phyloP scores from a whole-genome alignment of 2,797 vertebrate species.

The Aeoliscus strigatus region DNA sequence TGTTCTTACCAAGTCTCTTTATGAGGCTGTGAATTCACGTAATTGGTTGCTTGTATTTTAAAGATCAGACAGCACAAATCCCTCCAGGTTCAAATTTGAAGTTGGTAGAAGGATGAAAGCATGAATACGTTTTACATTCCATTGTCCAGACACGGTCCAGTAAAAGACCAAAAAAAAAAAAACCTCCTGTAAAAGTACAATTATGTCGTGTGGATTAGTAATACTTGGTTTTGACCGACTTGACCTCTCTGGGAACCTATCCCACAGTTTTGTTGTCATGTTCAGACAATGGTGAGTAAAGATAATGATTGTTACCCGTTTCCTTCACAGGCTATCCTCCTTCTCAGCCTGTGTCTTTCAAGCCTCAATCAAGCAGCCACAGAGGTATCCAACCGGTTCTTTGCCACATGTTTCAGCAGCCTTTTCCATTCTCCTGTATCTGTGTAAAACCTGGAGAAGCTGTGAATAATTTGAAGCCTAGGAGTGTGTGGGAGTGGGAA shows the following conservation, averaged over 20 bases:
- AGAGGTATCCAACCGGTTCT: slow-evolving; percentile 58
- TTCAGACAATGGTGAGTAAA: slow-evolving; percentile 19
- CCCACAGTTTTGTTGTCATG: slow-evolving; percentile 4
- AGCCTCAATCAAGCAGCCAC: slow-evolving; percentile 34
- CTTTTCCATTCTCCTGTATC: slow-evolving; percentile 20
- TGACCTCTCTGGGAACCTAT: slow-evolving; percentile 8
- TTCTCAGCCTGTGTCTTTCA: slow-evolving; percentile 53
- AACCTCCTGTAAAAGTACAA: slow-evolving; percentile 13
- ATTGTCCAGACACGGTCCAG: slow-evolving; percentile 1
- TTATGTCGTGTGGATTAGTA: neutral
- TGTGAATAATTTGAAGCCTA: slow-evolving; percentile 47
- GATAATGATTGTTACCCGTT: slow-evolving; percentile 28
- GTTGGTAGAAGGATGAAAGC: neutral
- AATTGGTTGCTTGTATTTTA: slow-evolving; percentile 3
- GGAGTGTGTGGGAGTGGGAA: slow-evolving; percentile 41
- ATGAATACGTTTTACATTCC: slow-evolving; percentile 1
- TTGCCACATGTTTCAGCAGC: slow-evolving; percentile 21
- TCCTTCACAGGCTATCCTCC: slow-evolving; percentile 59
- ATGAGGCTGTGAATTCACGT: neutral
- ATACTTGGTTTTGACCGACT: slow-evolving; percentile 11
- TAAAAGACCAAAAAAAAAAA: slow-evolving; percentile 1
- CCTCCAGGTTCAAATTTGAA: slow-evolving; percentile 3
- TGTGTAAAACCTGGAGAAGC: slow-evolving; percentile 18
- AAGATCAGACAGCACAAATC: slow-evolving; percentile 1
- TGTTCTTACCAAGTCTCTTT: neutral